Percentiles rank a stretch among this genome's conserved stretches.
phyloP scores from a whole-genome alignment of 1,140 invertebrate genomes.

The Oryctes rhinoceros region DNA sequence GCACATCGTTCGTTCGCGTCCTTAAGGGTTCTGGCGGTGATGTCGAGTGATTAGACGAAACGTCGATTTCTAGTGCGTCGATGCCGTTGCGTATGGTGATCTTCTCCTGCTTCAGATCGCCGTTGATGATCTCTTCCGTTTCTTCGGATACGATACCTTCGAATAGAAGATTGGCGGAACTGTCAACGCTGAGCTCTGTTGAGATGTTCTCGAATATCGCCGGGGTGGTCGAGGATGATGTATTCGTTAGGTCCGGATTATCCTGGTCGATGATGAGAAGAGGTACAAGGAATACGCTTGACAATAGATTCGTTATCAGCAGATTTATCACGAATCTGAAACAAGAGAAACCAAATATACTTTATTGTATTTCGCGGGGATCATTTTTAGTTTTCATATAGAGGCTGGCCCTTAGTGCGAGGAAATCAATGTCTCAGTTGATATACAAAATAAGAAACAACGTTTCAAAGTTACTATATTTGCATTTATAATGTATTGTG shows the following conservation, averaged over 20 bases:
- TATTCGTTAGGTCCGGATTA: background rate
- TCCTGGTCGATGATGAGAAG: conserved; percentile 65
- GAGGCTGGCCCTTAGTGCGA: too few relatives aligned
- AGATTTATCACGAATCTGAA: conserved; percentile 76
- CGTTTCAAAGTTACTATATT: too few relatives aligned
- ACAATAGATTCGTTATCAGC: conserved; percentile 71
- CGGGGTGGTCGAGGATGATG: background rate
- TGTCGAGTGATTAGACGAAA: conserved; percentile 4
- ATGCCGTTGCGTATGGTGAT: conserved; percentile 10
- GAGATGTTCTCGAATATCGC: conserved; percentile 43
- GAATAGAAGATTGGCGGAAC: conserved; percentile 26
- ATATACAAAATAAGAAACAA: too few relatives aligned
- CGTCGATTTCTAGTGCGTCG: conserved; percentile 21
- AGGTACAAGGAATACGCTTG: conserved; percentile 69
- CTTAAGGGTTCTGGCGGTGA: background rate
- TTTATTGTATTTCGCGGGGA: too few relatives aligned
- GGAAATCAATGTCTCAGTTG: too few relatives aligned
- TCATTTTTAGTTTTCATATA: too few relatives aligned
- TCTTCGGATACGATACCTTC: conserved; percentile 31
- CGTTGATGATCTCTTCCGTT: conserved; percentile 22
- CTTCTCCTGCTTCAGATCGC: background rate
- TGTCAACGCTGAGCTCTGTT: conserved; percentile 11
- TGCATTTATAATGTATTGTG: too few relatives aligned
- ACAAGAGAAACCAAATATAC: conserved; percentile 44
- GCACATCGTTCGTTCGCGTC: conserved; percentile 24